A percentile compares a stretch with the other conserved stretches of the same genome.
Conservation (phyloP, 2,113 vertebrate genomes). For the Herpailurus yagouaroundi region DNA sequence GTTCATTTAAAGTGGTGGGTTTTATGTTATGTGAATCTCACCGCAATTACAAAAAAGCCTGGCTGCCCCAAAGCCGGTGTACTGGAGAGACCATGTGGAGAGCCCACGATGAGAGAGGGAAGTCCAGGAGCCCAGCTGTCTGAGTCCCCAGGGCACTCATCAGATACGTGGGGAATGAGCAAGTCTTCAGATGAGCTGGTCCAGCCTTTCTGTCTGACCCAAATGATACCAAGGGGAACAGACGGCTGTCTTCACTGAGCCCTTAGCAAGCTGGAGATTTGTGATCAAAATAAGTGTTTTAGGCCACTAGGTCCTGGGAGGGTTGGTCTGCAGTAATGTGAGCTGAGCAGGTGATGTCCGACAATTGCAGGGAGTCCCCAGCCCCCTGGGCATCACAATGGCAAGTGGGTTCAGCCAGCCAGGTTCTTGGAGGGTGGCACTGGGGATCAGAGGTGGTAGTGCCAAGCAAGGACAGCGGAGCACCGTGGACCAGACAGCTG, state of each 20-base stretch:
- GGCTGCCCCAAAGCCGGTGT: not conserved
- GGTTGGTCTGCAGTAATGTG: not conserved
- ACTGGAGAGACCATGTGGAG: not conserved
- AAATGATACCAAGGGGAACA: not conserved
- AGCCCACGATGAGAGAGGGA: not conserved
- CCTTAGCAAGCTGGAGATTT: not conserved
- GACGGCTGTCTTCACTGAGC: not conserved
- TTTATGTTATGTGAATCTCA: not conserved
- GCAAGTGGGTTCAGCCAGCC: not conserved
- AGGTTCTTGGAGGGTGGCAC: not conserved
- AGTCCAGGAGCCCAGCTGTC: not conserved
- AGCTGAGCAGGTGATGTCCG: not conserved
- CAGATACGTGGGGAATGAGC: fast-evolving
- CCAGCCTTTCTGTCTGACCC: too few relatives aligned
- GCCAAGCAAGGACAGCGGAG: not conserved
- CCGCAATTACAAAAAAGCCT: not conserved
- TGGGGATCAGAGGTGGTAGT: not conserved
- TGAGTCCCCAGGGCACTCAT: fast-evolving
- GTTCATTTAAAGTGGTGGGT: not conserved
- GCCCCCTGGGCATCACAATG: too few relatives aligned
- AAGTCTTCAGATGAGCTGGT: not conserved
- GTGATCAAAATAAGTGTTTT: not conserved
- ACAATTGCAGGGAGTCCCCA: not conserved
- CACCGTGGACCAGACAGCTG: not conserved
- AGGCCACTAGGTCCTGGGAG: not conserved